Percentiles rank a stretch among this genome's conserved stretches.
These are phyloP conservation scores for Diuraphis noxia DNA, from an alignment of 1,140 invertebrate genomes.

Conservation along the genomic window DNA sequence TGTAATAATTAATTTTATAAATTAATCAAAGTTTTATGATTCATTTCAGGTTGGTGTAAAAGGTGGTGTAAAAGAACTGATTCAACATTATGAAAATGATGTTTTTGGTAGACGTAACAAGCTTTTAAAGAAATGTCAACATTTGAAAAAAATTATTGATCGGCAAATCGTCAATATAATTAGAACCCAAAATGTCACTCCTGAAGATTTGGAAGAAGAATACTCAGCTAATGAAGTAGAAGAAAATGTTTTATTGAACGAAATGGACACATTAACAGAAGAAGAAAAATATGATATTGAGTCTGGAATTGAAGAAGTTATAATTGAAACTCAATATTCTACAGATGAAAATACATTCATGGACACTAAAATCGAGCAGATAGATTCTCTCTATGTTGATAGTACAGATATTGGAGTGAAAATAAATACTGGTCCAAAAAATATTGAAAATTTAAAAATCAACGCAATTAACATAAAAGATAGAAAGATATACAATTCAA, in stretches of 20 bases:
- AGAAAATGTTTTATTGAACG: background rate
- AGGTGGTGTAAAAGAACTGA: background rate
- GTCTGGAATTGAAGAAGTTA: background rate
- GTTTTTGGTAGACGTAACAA: constrained; percentile 26
- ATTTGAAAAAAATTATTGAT: constrained; percentile 27
- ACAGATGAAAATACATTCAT: background rate
- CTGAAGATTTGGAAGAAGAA: background rate
- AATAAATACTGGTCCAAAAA: background rate
- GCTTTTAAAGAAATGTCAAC: constrained; percentile 21
- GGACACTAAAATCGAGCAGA: background rate
- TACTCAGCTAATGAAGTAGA: background rate
- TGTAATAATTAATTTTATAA: background rate
- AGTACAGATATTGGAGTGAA: background rate
- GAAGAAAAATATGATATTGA: background rate
- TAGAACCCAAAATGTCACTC: background rate
- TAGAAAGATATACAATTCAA: background rate
- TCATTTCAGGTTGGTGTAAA: constrained; percentile 26
- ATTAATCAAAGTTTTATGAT: background rate
- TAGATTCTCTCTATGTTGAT: background rate
- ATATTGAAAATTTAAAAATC: background rate
- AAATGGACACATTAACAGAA: background rate
- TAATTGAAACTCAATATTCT: background rate
- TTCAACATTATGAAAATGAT: constrained; percentile 21
- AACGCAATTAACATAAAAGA: background rate
- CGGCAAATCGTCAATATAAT: background rate